phyloP scores from a whole-genome alignment of 2,888 invertebrate genomes.

The Leptopterna dolabrata region DNA sequence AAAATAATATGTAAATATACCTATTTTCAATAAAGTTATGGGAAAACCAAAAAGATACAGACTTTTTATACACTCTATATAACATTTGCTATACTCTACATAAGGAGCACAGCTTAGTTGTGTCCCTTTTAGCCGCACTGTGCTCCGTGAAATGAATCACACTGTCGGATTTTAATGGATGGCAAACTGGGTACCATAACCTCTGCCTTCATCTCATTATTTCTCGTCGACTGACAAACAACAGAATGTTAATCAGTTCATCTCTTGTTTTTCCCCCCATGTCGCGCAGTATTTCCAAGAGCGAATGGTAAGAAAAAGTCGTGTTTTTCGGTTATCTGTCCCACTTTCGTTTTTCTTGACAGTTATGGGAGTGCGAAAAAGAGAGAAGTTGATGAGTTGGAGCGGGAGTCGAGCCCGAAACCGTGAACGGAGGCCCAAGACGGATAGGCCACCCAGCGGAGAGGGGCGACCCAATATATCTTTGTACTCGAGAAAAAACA shows the following conservation, averaged over 20 bases:
- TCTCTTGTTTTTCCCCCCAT: background rate
- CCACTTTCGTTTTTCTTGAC: background rate
- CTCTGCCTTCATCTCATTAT: no score
- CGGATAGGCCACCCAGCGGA: background rate
- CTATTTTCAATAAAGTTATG: no score
- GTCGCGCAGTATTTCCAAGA: no score
- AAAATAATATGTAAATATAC: no score
- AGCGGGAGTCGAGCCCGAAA: background rate
- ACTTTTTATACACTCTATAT: no score
- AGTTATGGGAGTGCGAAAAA: background rate
- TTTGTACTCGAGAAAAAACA: background rate
- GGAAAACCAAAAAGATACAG: no score
- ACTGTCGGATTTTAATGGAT: no score
- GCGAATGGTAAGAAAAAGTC: background rate
- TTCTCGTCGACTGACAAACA: background rate
- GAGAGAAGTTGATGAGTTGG: background rate
- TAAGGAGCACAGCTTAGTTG: no score
- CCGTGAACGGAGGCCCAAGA: background rate
- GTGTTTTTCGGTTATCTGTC: background rate
- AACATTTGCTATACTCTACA: no score
- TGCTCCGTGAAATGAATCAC: no score
- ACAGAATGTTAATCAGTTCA: background rate
- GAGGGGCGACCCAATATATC: background rate
- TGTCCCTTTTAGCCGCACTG: no score
- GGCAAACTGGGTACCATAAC: no score